These are phyloP conservation scores for Volucella bombylans DNA, from an alignment of 2,888 invertebrate genomes.

Conservation along the genomic window DNA sequence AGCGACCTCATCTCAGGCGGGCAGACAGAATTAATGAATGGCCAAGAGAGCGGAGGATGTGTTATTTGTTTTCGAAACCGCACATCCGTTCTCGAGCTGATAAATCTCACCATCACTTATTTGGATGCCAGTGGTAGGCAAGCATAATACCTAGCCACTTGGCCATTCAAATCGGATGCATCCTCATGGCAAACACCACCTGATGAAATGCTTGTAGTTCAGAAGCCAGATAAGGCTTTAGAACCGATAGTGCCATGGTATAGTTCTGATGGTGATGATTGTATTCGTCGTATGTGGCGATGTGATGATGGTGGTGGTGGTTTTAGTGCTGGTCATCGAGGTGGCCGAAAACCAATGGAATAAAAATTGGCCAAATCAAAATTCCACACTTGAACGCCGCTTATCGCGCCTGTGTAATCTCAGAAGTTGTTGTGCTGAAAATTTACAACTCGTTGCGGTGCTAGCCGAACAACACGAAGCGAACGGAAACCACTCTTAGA, in stretches of 20 bases:
- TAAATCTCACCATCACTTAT: conserved; percentile 69
- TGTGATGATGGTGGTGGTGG: not conserved
- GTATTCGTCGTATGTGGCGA: conserved; percentile 37
- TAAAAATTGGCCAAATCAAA: conserved; percentile 75
- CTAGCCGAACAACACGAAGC: conserved; percentile 58
- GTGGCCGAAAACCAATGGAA: conserved; percentile 74
- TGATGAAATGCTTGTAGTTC: conserved; percentile 69
- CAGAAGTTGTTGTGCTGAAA: conserved; percentile 67
- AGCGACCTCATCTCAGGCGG: conserved; percentile 53
- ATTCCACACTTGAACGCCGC: conserved; percentile 74
- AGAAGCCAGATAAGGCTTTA: conserved; percentile 56
- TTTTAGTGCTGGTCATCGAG: conserved; percentile 58
- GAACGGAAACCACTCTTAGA: conserved; percentile 68
- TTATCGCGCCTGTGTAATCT: conserved; percentile 73
- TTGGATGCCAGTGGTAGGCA: conserved; percentile 49
- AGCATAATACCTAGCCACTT: conserved; percentile 39
- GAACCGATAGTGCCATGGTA: not conserved
- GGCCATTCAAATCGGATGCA: conserved; percentile 69
- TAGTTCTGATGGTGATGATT: conserved; percentile 8
- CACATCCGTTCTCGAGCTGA: conserved; percentile 72
- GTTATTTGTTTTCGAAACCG: conserved; percentile 70
- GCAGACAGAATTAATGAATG: conserved; percentile 71
- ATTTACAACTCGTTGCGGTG: conserved; percentile 69
- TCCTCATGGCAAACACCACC: conserved; percentile 67
- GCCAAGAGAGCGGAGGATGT: conserved; percentile 64